Percentiles rank a stretch among this genome's conserved stretches.
These are phyloP conservation scores for Poecilia picta DNA, from an alignment of 2,797 vertebrate species.

Conservation along the genomic window DNA sequence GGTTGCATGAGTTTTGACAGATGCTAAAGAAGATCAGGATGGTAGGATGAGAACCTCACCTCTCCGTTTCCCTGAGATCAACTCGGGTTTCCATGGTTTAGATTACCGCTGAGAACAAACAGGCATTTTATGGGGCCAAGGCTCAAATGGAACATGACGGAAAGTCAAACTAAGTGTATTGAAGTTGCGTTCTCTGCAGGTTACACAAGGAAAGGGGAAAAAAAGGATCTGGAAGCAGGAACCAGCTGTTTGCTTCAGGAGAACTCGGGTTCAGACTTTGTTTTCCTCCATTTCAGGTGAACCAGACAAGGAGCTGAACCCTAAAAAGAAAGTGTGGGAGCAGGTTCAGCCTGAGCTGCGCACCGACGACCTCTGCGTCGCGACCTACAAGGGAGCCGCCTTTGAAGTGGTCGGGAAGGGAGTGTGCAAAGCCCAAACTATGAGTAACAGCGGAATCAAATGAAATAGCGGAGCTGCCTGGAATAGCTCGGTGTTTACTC, in stretches of 20 bases:
- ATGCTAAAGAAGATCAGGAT: constrained; percentile 43
- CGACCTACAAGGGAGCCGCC: constrained; percentile 92
- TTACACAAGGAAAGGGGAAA: not conserved
- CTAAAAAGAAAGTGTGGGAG: constrained; percentile 99
- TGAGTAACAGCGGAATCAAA: constrained; percentile 94
- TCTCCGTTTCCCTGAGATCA: constrained; percentile 41
- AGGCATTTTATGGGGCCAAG: constrained; percentile 18
- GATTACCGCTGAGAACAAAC: constrained; percentile 52
- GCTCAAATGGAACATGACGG: constrained; percentile 35
- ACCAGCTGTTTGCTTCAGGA: not conserved
- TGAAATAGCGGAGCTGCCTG: constrained; percentile 68
- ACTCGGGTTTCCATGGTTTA: constrained; percentile 47
- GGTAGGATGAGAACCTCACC: constrained; percentile 34
- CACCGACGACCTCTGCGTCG: constrained; percentile 88
- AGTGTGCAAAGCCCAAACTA: constrained; percentile 91
- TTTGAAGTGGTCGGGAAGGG: constrained; percentile 95
- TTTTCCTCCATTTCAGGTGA: constrained; percentile 82
- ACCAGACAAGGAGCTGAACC: constrained; percentile 96
- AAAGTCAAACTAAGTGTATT: constrained; percentile 9
- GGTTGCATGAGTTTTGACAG: constrained; percentile 31
- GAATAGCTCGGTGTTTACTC: constrained; percentile 48
- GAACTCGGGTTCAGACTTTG: not conserved
- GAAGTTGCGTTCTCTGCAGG: not conserved
- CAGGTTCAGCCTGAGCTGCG: constrained; percentile 93
- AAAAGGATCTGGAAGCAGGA: not conserved